Base-by-base conservation (phyloP, 2,888 invertebrate species). In the Ischnura elegans region DNA sequence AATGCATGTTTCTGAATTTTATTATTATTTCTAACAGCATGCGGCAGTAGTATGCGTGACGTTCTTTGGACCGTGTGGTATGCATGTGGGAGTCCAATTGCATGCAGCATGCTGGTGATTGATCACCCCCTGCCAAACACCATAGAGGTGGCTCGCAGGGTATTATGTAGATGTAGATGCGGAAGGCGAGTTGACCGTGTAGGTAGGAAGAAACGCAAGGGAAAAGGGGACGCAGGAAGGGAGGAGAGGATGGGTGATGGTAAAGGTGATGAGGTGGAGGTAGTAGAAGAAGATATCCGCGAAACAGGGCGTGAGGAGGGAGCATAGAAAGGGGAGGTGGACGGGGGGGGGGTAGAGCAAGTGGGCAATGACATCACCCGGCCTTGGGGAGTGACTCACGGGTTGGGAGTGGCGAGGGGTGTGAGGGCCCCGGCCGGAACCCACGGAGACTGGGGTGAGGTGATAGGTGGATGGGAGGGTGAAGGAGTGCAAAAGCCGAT, bases 331-430 rank as follows among this genome's bases (percentile, higher is more conserved):
- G n/a, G 86, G 46, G 36, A 8, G n/a, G 21, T 2, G 45, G 45
- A 86, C 25, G 43, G 45, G 29, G 76, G 21, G 0, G 13, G 19
- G 46, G 45, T 13, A 8, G 45, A 86, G 86, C 86, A 86, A 46
- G 86, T 86, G 86, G 87, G 51, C 87, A 87, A 87, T 87, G 87
- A 61, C 87, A 87, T 87, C 87, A 87, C 55, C 55, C 55, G 87
- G 42, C 87, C 87, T 87, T 87, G 87, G 87, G 76, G 25, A 87
- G 42, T 87, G 87, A 87, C 51, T 87, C 87, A 87, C 16, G 21
- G 86, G 46, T 43, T n/a, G 86, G 43, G 45, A 86, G 86, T 25
- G 85, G 85, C 10, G 21, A 43, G 43, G 85, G 21, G 85, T 21
- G 16, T 86, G 76, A 76, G 36, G 10, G 0, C 29, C 16, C 29